Evolutionary conservation across 2,113 vertebrate genomes (phyloP).

Genomic region (Beaufortia kweichowensis): DNA sequence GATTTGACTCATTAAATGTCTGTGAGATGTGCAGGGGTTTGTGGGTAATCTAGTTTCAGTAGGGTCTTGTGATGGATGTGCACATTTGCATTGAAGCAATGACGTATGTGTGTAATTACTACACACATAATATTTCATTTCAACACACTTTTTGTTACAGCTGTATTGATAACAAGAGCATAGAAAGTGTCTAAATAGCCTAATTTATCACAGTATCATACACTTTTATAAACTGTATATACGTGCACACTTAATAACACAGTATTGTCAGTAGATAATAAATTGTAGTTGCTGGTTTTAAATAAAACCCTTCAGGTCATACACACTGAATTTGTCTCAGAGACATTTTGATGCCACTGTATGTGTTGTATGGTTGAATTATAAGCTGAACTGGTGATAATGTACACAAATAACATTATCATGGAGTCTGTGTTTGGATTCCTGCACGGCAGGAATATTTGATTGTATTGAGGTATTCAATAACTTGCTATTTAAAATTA

Average conservation of each 20-base stretch:
- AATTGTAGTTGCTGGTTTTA: background rate
- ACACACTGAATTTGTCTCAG: background rate
- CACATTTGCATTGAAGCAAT: background rate
- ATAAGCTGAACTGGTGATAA: background rate
- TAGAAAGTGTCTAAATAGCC: background rate
- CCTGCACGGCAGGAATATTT: background rate
- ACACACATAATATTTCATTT: background rate
- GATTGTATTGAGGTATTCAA: background rate
- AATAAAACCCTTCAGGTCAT: background rate
- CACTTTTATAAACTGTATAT: conserved; percentile 24
- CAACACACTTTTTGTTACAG: background rate
- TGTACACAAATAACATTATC: background rate
- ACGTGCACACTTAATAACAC: background rate
- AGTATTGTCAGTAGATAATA: background rate
- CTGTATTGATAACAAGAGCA: background rate
- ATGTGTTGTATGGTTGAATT: background rate
- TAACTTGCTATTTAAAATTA: background rate
- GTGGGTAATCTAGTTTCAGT: background rate
- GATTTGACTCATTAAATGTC: no score
- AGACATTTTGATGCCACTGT: conserved; percentile 14
- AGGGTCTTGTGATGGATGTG: background rate
- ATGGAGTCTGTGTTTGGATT: background rate
- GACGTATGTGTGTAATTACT: background rate
- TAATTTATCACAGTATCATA: background rate
- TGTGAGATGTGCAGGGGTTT: background rate